Base-by-base conservation (phyloP, 2,797 vertebrate species). In the Dipus sagitta region DNA sequence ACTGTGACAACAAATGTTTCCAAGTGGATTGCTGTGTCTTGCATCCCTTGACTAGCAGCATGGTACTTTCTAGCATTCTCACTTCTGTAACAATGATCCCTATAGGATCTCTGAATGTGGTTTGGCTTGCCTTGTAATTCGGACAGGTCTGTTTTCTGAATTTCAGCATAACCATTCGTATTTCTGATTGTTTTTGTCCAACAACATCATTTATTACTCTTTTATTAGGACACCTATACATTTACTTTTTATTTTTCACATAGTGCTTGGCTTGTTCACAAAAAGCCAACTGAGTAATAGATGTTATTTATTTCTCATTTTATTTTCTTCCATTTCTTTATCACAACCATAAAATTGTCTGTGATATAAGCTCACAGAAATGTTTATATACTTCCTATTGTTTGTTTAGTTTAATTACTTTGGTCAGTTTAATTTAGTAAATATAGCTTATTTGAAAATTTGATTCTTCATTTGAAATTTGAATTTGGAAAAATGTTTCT, bases 1-100 rank as follows among this genome's bases (percentile, higher is more conserved):
- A 26, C 60, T 93, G 94, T 96, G 91, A 85, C 93, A 84, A 92
- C 89, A 74, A 64, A 80, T 34, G n/a, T 83, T 93, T 77, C 62
- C 70, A 92, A 91, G 30, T 76, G 83, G 74, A 42, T 71, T 54
- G 54, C 3, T 84, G 3, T 38, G 30, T 80, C 60, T 54, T n/a
- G n/a, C 2, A 30, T 58, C 75, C 42, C 13, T 26, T 42, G 42
- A 85, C 77, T 82, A 52, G 83, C 72, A 71, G 11, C 20, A 5
- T 32, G 26, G 26, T 8, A 12, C 0, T 28, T 17, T 42, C 67
- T 58, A 42, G 38, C 47, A 47, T 1, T 9, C 6, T 34, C 12
- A 1, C 12, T 38, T 90, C 32, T 42, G 28, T 58, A 80, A 4
- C 15, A 74, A n/a, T 70, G 20, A 60, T 85, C 15, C 62, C 20